These are phyloP conservation scores for Catagonus wagneri DNA, from an alignment of 2,113 vertebrate genomes.

Conservation along the genomic window DNA sequence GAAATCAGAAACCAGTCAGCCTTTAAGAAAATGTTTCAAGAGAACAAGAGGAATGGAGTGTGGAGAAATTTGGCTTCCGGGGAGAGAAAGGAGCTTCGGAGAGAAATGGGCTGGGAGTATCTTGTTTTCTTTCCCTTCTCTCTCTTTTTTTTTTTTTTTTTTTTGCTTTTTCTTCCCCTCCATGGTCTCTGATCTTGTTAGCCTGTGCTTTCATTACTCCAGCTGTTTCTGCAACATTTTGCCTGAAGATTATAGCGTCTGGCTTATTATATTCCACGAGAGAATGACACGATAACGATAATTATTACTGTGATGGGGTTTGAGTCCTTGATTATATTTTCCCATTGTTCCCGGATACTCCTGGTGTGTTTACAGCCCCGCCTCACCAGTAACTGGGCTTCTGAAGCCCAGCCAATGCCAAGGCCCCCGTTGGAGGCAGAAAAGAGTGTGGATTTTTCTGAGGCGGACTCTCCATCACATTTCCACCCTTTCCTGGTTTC, in stretches of 20 bases:
- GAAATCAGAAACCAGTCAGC: constrained; percentile 23
- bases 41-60: background rate
- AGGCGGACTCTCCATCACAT: accelerated
- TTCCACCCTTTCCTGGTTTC: accelerated
- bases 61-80: background rate
- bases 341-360: background rate
- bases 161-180: no score
- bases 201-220: constrained; percentile 62
- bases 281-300: background rate
- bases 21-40: background rate
- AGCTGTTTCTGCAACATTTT: constrained; percentile 53
- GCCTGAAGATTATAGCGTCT: constrained; percentile 17
- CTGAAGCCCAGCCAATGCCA: background rate
- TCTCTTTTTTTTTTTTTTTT: no score
- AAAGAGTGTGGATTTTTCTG: background rate
- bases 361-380: accelerated
- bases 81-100: background rate
- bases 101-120: background rate
- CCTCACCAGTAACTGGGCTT: accelerated
- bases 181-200: constrained; percentile 50
- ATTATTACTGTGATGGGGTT: constrained; percentile 36
- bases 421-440: background rate
- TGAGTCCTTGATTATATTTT: constrained; percentile 1
- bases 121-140: background rate
- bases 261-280: constrained; percentile 58